Evolutionary conservation across 2,113 vertebrate genomes (phyloP).

Genomic region (Petroica traversi): DNA sequence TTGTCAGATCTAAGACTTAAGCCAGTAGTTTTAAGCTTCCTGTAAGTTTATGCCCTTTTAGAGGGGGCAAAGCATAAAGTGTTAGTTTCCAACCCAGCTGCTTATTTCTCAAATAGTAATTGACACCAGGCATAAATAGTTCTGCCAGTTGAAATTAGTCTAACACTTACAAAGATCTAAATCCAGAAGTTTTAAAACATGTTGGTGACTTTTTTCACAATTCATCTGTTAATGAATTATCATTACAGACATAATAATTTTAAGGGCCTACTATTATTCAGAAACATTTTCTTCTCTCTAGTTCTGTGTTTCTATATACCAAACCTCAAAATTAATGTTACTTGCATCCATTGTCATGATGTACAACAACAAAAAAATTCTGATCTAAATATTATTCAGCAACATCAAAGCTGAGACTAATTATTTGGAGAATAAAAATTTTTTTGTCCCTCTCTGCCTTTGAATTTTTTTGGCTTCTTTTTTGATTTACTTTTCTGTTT

Average conservation of each 20-base stretch:
- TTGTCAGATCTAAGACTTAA: not conserved
- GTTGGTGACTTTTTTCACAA: not conserved
- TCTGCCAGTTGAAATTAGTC: not conserved
- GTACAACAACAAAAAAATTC: not conserved
- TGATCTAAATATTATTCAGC: not conserved
- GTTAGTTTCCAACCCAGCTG: fast-evolving
- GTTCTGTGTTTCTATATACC: not conserved
- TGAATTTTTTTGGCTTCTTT: not conserved
- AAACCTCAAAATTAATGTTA: not conserved
- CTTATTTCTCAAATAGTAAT: not conserved
- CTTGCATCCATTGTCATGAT: not conserved
- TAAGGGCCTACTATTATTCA: not conserved
- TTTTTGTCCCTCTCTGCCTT: fast-evolving
- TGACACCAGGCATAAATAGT: not conserved
- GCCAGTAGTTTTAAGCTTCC: not conserved
- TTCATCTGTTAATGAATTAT: not conserved
- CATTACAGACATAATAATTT: fast-evolving
- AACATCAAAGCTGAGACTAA: not conserved
- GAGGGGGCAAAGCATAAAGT: not conserved
- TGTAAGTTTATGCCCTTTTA: not conserved
- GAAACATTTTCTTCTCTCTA: not conserved
- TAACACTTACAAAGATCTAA: not conserved
- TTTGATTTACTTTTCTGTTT: not conserved
- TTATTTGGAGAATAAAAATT: not conserved
- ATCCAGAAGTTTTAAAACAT: not conserved